phyloP scores from a whole-genome alignment of 2,113 vertebrate species.

The Tragelaphus imberbis region DNA sequence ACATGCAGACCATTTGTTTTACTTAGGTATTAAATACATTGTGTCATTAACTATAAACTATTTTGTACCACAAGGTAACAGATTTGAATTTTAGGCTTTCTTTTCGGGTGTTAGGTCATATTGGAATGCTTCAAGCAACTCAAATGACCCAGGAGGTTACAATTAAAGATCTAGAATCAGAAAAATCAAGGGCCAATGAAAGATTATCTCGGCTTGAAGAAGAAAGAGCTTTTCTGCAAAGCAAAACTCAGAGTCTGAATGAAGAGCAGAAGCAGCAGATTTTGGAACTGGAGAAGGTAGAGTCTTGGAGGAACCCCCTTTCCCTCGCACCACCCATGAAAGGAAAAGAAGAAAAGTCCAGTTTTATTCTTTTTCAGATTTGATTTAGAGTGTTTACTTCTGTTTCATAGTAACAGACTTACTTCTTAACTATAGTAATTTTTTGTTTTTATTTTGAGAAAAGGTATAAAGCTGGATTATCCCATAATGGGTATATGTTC shows the following conservation, averaged over 20 bases:
- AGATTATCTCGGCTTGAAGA: constrained; percentile 93
- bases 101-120: constrained; percentile 86
- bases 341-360: not conserved
- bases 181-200: constrained; percentile 92
- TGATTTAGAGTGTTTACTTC: not conserved
- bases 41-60: not conserved
- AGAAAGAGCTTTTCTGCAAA: constrained; percentile 90
- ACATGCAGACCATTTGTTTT: not conserved
- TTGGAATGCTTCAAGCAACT: constrained; percentile 97
- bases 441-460: constrained; percentile 14
- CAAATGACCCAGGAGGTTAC: constrained; percentile 98
- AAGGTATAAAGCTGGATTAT: not conserved
- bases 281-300: constrained; percentile 92
- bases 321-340: accelerated
- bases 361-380: not conserved
- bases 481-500: not conserved
- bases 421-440: not conserved
- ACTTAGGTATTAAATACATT: not conserved
- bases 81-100: constrained; percentile 14
- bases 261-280: constrained; percentile 94
- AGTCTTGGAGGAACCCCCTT: not conserved
- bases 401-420: not conserved
- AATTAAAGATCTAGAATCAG: constrained; percentile 97
- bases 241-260: constrained; percentile 90
- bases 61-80: not conserved